Percentiles rank a stretch among this genome's conserved stretches.
phyloP scores from a whole-genome alignment of 2,888 invertebrate genomes.

The Meliscaeva auricollis region DNA sequence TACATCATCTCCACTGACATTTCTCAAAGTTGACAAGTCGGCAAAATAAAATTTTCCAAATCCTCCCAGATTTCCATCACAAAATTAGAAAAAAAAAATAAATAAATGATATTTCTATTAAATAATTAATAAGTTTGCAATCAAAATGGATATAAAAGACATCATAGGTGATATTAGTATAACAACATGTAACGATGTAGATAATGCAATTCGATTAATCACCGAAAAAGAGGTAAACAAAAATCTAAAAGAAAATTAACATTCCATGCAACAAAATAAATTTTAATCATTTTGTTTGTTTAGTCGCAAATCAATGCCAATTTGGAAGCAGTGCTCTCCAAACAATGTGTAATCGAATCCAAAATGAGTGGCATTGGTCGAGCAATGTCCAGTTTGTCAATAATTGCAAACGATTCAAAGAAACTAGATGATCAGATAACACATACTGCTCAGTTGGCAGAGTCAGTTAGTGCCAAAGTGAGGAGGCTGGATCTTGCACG shows the following conservation, averaged over 20 bases:
- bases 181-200: conserved; percentile 86
- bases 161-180: conserved; percentile 79
- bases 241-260: conserved; percentile 19
- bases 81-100: conserved; percentile 28
- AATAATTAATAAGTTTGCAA: conserved; percentile 5
- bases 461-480: conserved; percentile 98
- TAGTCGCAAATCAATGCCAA: conserved; percentile 90
- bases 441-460: conserved; percentile 94
- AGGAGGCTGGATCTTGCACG: conserved; percentile 94
- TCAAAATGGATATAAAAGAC: conserved; percentile 76
- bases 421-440: conserved; percentile 93
- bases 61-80: conserved; percentile 5
- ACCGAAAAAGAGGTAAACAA: conserved; percentile 79
- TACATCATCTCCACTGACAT: conserved; percentile 24
- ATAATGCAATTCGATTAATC: conserved; percentile 78
- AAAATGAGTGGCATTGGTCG: conserved; percentile 92
- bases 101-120: conserved; percentile 56
- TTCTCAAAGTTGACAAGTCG: conserved; percentile 66
- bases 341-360: conserved; percentile 91
- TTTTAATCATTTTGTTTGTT: conserved; percentile 40
- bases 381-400: conserved; percentile 91
- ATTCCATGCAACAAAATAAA: no score
- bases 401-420: conserved; percentile 91
- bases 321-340: conserved; percentile 89
- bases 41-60: conserved; percentile 54